phyloP scores from a whole-genome alignment of 2,888 invertebrate genomes.

The Polymixis flavicincta region DNA sequence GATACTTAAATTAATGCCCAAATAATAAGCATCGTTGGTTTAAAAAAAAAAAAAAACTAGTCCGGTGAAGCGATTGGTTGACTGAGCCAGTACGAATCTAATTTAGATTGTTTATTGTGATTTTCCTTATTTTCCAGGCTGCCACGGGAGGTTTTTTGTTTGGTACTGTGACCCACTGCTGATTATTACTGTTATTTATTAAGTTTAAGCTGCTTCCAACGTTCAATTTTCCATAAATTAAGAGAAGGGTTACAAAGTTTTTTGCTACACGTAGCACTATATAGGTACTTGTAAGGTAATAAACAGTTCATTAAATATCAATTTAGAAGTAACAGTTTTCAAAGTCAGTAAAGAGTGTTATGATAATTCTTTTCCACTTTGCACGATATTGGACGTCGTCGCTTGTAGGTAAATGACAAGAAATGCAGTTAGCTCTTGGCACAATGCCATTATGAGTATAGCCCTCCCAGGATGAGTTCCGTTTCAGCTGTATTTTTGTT shows the following conservation, averaged over 20 bases:
- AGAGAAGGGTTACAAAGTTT: too few species aligned
- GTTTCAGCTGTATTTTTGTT: constrained; percentile 64
- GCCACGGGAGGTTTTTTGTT: too few species aligned
- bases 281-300: not conserved
- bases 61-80: too few species aligned
- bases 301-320: constrained; percentile 4
- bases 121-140: too few species aligned
- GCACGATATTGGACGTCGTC: constrained; percentile 62
- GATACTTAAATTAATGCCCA: not conserved
- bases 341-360: constrained; percentile 41
- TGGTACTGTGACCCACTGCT: too few species aligned
- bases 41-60: not conserved
- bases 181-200: too few species aligned
- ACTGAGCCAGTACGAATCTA: too few species aligned
- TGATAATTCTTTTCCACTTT: constrained; percentile 62
- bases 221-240: too few species aligned
- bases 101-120: too few species aligned
- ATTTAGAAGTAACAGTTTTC: constrained; percentile 25
- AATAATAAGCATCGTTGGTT: not conserved
- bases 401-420: constrained; percentile 68
- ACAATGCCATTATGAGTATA: constrained; percentile 70
- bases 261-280: too few species aligned
- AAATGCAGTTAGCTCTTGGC: constrained; percentile 71
- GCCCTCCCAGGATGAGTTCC: constrained; percentile 65
- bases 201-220: too few species aligned